Base-by-base conservation (phyloP, 2,797 vertebrate species). In the Siniperca scherzeri region DNA sequence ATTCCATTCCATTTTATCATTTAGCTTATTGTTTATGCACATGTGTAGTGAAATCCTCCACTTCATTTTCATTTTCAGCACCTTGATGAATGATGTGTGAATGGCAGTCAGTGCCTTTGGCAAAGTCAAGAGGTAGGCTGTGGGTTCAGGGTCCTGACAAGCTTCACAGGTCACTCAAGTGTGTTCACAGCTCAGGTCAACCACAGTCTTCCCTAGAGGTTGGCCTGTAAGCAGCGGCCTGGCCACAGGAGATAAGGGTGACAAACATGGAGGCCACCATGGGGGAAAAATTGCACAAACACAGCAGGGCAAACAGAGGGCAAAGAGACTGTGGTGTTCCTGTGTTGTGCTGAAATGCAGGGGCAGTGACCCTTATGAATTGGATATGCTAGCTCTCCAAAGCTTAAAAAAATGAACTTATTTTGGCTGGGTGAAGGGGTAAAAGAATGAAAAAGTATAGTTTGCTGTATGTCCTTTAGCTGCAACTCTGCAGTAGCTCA, bases 211-310 rank as follows among this genome's bases (percentile, higher is more conserved):
- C 80, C 82, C 84, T 56, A 50, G 78, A 89, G 82, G 84, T 78
- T 66, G 59, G 50, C 64, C 82, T 82, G 69, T 74, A 59, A 90
- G 78, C 83, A 70, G 75, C 61, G 70, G 82, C 71, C 81, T 70
- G 90, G 83, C 70, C 77, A 83, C 74, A 38, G 68, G 61, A 87
- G 90, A 92, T 91, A 87, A 89, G 71, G 80, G 74, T 80, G 69
- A 86, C 84, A 86, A 90, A 91, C 82, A 84, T 77, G 50, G 67
- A 75, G 70, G 77, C 64, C 74, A 84, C 76, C 56, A 74, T n/a
- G 16, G 60, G 64, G 73, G 59, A 77, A 61, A 74, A 83, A 88
- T 67, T 87, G 85, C 79, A 91, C 77, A 84, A 88, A 85, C 85
- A 89, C 81, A 85, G 83, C 69, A 84, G 78, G 70, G 83, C 81